These are phyloP conservation scores for Piaya cayana DNA, from an alignment of 2,113 vertebrate genomes.

Conservation along the genomic window DNA sequence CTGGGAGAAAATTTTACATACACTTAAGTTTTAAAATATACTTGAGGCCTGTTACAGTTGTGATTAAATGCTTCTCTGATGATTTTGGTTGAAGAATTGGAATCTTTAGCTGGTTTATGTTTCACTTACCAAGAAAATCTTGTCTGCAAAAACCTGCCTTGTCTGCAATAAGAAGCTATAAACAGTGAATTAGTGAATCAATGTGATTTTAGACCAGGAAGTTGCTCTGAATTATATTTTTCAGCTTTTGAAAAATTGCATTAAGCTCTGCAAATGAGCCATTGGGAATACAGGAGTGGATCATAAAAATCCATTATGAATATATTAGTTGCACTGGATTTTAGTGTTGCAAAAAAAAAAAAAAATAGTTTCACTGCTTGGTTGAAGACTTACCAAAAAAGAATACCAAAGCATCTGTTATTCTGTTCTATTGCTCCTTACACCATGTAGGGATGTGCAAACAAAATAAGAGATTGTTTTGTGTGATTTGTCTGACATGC, in stretches of 20 bases:
- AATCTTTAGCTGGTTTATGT: neutral
- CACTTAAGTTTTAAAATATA: neutral
- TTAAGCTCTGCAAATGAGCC: conserved; percentile 33
- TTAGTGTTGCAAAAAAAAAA: neutral
- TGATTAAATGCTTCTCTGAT: neutral
- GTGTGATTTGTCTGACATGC: neutral
- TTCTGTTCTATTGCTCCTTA: neutral
- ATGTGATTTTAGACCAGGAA: conserved; percentile 29
- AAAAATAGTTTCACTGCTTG: neutral
- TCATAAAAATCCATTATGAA: conserved; percentile 29
- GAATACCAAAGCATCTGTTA: neutral
- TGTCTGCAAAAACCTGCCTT: neutral
- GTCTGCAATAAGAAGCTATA: neutral
- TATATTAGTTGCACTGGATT: neutral
- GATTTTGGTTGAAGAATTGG: neutral
- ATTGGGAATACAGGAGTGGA: neutral
- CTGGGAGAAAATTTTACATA: neutral
- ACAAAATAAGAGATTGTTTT: neutral
- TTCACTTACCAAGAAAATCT: neutral
- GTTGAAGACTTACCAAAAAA: neutral
- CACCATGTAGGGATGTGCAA: neutral
- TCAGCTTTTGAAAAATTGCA: conserved; percentile 22
- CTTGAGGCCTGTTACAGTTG: neutral
- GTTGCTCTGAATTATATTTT: conserved; percentile 25
- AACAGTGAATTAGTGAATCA: conserved; percentile 22